Evolutionary conservation across 2,797 vertebrate species (phyloP).

Genomic region (Sardinella longiceps): DNA sequence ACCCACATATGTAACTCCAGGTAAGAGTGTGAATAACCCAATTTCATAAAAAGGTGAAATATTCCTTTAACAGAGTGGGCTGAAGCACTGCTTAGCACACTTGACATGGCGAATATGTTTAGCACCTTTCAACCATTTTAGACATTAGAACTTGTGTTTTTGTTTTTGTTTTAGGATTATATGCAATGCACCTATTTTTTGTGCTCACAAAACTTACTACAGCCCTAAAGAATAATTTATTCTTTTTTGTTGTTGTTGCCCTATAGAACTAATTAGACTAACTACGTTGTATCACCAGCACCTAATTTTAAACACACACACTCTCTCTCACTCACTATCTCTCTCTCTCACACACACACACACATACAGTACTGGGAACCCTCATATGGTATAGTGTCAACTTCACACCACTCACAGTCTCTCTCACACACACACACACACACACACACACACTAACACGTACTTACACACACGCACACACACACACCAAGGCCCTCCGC

Average conservation of each 20-base stretch:
- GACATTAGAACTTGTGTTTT: not conserved
- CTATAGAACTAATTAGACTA: not conserved
- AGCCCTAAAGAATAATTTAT: not conserved
- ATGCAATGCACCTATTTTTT: not conserved
- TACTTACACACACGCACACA: not conserved
- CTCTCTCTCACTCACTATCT: not conserved
- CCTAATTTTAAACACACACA: not conserved
- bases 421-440: constrained; percentile 22
- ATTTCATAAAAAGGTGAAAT: too few relatives aligned
- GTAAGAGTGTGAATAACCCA: too few relatives aligned
- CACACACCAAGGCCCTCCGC: not conserved
- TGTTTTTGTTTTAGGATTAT: not conserved
- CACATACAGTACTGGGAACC: not conserved
- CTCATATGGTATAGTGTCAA: too few relatives aligned
- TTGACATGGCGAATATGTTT: not conserved
- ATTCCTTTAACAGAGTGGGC: not conserved
- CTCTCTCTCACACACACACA: not conserved
- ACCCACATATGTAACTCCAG: too few relatives aligned
- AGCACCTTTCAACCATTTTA: not conserved
- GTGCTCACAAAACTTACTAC: constrained; percentile 13
- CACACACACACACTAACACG: constrained; percentile 11
- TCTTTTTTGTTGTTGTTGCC: not conserved
- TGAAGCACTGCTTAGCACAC: not conserved
- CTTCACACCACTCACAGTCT: not conserved
- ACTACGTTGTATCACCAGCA: not conserved